These are phyloP conservation scores for Toxostoma redivivum DNA, from an alignment of 2,113 vertebrate genomes.

Conservation along the genomic window DNA sequence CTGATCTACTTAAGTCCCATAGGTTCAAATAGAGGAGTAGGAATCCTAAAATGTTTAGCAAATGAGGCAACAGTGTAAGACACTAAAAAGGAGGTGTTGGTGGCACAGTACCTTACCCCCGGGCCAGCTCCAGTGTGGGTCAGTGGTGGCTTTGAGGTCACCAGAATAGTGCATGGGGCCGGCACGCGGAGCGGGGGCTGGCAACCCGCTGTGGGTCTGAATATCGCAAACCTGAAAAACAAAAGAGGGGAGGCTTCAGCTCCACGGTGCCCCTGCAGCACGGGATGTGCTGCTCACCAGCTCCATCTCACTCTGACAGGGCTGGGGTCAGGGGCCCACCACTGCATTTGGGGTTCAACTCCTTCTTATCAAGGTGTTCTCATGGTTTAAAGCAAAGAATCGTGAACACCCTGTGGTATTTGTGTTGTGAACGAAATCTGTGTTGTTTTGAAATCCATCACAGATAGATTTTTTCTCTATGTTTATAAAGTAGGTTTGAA, in stretches of 20 bases:
- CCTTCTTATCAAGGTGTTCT: background rate
- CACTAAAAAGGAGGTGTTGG: slow-evolving; percentile 61
- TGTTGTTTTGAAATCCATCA: no score
- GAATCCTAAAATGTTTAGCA: slow-evolving; percentile 37
- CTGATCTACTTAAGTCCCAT: slow-evolving; percentile 14
- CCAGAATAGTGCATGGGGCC: slow-evolving; percentile 59
- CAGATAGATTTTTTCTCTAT: background rate
- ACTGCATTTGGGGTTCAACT: rapidly evolving
- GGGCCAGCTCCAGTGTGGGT: slow-evolving; percentile 58
- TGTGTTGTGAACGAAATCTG: rapidly evolving
- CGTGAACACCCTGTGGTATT: rapidly evolving
- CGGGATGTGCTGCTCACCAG: background rate
- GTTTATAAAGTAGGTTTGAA: background rate
- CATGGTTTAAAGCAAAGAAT: background rate
- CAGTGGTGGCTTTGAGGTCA: slow-evolving; percentile 50
- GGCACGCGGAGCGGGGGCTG: slow-evolving; percentile 31
- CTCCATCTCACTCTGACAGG: background rate
- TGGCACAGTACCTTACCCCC: slow-evolving; percentile 58
- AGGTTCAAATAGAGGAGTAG: slow-evolving; percentile 32
- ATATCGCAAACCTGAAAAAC: slow-evolving; percentile 70
- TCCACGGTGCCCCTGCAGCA: background rate
- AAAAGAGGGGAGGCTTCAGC: slow-evolving; percentile 54
- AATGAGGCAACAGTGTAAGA: slow-evolving; percentile 18
- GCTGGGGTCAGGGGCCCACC: background rate
- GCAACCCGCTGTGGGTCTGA: slow-evolving; percentile 60